Percentiles rank a stretch among this genome's conserved stretches.
These are phyloP conservation scores for Eupeodes luniger DNA, from an alignment of 2,888 invertebrate genomes.

Conservation along the genomic window DNA sequence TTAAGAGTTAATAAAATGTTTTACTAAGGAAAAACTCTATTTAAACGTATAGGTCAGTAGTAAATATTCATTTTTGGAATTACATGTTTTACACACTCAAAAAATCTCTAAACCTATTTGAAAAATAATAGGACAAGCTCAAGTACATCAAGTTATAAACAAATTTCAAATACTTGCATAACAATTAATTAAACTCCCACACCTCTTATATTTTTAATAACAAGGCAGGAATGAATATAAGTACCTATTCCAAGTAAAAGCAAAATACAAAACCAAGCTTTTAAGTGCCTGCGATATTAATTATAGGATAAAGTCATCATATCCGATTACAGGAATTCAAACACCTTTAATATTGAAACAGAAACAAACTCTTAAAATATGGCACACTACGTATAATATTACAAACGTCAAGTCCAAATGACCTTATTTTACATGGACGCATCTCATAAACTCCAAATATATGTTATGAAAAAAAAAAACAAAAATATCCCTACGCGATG, in stretches of 20 bases:
- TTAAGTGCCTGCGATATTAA: constrained; percentile 8
- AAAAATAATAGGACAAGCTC: too few species aligned
- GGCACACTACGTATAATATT: neutral
- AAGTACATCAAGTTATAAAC: too few species aligned
- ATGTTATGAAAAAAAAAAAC: neutral
- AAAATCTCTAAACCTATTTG: too few species aligned
- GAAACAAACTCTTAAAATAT: neutral
- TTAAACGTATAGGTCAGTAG: too few species aligned
- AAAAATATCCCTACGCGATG: constrained; percentile 35
- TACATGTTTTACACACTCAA: too few species aligned
- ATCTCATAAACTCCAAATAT: neutral
- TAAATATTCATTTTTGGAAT: too few species aligned
- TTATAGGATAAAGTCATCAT: neutral
- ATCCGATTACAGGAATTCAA: constrained; percentile 27
- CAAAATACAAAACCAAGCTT: neutral
- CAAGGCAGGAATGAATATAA: neutral
- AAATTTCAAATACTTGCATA: too few species aligned
- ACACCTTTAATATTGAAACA: neutral
- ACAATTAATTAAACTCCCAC: neutral
- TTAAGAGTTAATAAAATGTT: too few species aligned
- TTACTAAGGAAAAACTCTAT: too few species aligned
- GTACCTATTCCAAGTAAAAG: neutral
- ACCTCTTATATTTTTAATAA: neutral
- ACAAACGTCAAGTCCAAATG: neutral
- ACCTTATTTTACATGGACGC: neutral